Percentiles rank a stretch among this genome's conserved stretches.
These are phyloP conservation scores for Caenorhabditis angaria DNA, from an alignment of 2,888 invertebrate genomes.

Conservation along the genomic window DNA sequence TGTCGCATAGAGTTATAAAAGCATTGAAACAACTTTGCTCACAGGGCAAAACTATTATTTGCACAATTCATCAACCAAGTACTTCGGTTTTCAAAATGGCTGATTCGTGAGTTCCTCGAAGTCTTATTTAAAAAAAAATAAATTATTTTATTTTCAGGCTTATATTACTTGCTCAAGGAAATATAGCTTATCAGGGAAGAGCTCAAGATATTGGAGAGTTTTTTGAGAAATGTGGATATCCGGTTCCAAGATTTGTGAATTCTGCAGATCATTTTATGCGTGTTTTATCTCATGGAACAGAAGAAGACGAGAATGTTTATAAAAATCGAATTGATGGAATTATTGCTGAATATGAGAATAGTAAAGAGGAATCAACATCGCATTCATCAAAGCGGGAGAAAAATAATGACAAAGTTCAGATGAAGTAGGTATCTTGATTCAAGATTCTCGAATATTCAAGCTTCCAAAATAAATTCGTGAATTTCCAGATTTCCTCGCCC, in stretches of 20 bases:
- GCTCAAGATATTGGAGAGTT: slow-evolving; percentile 47
- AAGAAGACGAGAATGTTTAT: slow-evolving; percentile 43
- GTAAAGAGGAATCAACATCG: not conserved
- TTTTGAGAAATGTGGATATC: slow-evolving; percentile 49
- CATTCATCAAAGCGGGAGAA: not conserved
- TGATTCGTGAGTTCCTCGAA: slow-evolving; percentile 76
- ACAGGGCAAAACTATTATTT: slow-evolving; percentile 86
- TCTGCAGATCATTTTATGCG: slow-evolving; percentile 72
- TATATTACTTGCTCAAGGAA: slow-evolving; percentile 52
- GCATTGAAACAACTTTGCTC: slow-evolving; percentile 73
- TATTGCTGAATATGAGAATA: slow-evolving; percentile 13
- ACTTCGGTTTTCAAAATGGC: slow-evolving; percentile 88
- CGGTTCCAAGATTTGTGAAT: slow-evolving; percentile 60
- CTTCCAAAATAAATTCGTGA: not conserved
- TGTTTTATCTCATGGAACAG: slow-evolving; percentile 38
- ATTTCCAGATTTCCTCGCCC: not conserved
- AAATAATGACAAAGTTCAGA: not conserved
- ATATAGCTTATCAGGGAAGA: slow-evolving; percentile 57
- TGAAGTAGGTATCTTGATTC: too few species aligned
- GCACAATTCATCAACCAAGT: slow-evolving; percentile 93
- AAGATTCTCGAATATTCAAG: too few species aligned
- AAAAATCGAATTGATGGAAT: slow-evolving; percentile 20
- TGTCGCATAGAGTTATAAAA: slow-evolving; percentile 50
- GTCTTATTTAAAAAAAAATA: not conserved
- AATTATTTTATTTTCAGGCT: slow-evolving; percentile 24